Evolutionary conservation across 2,888 invertebrate species (phyloP).

Genomic region (Brachyptera putata): DNA sequence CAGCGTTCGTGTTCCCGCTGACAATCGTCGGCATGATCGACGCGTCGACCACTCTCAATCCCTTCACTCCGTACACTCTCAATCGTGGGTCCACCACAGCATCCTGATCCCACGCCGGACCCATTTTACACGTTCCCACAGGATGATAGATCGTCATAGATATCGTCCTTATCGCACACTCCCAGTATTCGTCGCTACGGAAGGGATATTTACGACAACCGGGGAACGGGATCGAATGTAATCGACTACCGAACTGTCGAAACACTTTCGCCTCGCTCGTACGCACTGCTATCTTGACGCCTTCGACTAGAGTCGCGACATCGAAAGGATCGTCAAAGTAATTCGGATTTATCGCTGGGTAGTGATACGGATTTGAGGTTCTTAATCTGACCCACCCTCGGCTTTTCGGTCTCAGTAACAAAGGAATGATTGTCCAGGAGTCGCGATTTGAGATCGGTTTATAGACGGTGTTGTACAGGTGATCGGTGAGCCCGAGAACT

Average conservation of each 20-base stretch:
- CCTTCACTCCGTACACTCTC: constrained; percentile 66
- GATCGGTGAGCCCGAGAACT: constrained; percentile 75
- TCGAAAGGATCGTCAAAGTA: constrained; percentile 81
- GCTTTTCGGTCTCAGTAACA: constrained; percentile 74
- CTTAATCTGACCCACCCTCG: constrained; percentile 71
- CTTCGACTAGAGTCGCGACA: constrained; percentile 77
- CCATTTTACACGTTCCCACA: constrained; percentile 86
- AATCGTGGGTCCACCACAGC: constrained; percentile 81
- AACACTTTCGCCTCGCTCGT: constrained; percentile 74
- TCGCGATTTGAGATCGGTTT: constrained; percentile 72
- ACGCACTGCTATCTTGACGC: constrained; percentile 44
- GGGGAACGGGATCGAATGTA: constrained; percentile 71
- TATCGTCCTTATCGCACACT: constrained; percentile 80
- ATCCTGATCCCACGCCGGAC: constrained; percentile 67
- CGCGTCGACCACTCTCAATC: constrained; percentile 79
- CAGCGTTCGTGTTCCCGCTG: constrained; percentile 87
- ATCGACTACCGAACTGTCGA: constrained; percentile 70
- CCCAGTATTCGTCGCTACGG: constrained; percentile 77
- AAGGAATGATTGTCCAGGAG: constrained; percentile 81
- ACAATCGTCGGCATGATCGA: constrained; percentile 86
- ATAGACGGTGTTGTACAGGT: constrained; percentile 73
- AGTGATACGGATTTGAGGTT: constrained; percentile 78
- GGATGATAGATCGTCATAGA: constrained; percentile 91
- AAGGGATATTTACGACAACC: constrained; percentile 70
- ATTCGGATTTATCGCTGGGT: constrained; percentile 86